phyloP scores from a whole-genome alignment of 1,140 invertebrate genomes.

The Bathynomus jamesi region DNA sequence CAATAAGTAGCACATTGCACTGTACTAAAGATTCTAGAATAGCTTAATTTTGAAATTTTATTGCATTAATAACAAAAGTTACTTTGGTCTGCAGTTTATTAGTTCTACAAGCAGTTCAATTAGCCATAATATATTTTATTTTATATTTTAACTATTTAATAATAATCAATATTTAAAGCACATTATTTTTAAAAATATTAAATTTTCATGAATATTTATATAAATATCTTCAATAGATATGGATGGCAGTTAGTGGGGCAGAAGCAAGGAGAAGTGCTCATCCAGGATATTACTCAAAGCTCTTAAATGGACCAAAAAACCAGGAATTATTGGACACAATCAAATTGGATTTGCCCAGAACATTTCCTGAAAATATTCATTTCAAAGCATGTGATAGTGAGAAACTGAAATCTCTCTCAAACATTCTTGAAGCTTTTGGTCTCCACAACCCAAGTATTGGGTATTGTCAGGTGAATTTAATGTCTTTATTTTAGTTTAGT shows the following conservation, averaged over 20 bases:
- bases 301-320: neutral
- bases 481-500: no score
- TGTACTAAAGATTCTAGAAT: no score
- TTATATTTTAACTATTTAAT: no score
- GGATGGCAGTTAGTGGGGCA: neutral
- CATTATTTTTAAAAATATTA: no score
- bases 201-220: neutral
- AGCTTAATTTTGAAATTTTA: no score
- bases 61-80: no score
- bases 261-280: neutral
- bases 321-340: neutral
- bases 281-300: neutral
- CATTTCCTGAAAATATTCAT: neutral
- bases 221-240: neutral
- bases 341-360: neutral
- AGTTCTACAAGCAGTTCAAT: no score
- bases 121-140: no score
- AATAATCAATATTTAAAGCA: no score
- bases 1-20: no score
- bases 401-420: neutral
- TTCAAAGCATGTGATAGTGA: neutral
- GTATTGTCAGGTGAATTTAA: neutral
- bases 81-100: no score
- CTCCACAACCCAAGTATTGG: neutral
- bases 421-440: neutral